These are phyloP conservation scores for Gobio gobio DNA, from an alignment of 2,113 vertebrate species.

Conservation along the genomic window DNA sequence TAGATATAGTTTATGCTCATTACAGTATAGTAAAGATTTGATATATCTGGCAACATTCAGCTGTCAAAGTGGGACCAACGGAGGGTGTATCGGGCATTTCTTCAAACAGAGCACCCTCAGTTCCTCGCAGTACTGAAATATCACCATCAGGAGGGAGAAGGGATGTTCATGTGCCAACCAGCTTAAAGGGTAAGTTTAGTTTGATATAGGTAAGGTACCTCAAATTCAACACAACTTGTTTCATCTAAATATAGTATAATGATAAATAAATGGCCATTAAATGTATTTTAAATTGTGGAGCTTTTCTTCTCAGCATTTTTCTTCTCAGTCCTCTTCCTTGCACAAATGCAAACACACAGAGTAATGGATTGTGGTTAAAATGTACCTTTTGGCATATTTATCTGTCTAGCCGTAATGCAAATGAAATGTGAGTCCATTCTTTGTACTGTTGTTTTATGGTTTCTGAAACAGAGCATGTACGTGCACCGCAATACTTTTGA, in stretches of 20 bases:
- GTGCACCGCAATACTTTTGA: not conserved
- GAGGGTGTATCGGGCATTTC: not conserved
- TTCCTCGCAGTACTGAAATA: not conserved
- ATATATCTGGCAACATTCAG: constrained; percentile 21
- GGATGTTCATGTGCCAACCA: not conserved
- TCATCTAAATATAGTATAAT: not conserved
- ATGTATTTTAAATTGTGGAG: not conserved
- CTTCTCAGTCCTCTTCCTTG: not conserved
- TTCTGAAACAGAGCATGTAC: not conserved
- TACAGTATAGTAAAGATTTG: not conserved
- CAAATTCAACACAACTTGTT: not conserved
- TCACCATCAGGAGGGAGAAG: not conserved
- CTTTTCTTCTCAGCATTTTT: not conserved
- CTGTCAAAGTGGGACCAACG: constrained; percentile 4
- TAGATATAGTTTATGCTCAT: not conserved
- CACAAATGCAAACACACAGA: not conserved
- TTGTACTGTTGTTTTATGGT: not conserved
- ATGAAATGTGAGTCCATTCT: not conserved
- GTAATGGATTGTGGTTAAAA: not conserved
- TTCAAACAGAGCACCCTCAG: constrained; percentile 5
- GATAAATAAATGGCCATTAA: not conserved
- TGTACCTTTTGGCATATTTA: not conserved
- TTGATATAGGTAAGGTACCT: not conserved
- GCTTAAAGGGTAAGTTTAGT: not conserved
- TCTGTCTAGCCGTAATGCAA: not conserved